phyloP scores from a whole-genome alignment of 2,888 invertebrate species.

The Eretmocerus hayati region DNA sequence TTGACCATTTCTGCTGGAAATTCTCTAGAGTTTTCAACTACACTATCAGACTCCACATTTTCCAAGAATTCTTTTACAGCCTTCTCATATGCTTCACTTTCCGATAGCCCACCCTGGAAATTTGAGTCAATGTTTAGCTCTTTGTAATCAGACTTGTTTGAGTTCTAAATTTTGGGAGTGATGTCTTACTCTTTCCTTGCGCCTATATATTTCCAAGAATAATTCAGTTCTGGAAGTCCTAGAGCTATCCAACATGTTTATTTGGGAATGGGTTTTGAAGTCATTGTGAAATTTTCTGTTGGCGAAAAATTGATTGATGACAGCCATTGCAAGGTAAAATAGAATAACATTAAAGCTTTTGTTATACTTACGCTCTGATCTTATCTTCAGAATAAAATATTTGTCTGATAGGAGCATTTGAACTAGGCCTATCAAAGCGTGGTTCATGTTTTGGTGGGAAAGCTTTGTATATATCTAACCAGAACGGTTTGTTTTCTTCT shows the following conservation, averaged over 20 bases:
- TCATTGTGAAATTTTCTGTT: slow-evolving; percentile 62
- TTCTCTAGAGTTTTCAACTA: neutral
- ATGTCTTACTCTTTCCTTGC: slow-evolving; percentile 49
- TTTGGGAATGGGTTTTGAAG: slow-evolving; percentile 51
- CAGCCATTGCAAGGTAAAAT: neutral
- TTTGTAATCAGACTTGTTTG: too few species aligned
- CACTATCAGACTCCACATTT: slow-evolving; percentile 1
- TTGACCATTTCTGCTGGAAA: neutral
- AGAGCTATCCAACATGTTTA: slow-evolving; percentile 53
- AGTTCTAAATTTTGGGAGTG: too few species aligned
- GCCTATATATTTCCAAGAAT: slow-evolving; percentile 57
- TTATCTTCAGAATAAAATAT: slow-evolving; percentile 81
- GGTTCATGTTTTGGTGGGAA: slow-evolving; percentile 88
- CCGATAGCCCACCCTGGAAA: slow-evolving; percentile 24
- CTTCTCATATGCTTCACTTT: slow-evolving; percentile 25
- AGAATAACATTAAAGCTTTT: neutral
- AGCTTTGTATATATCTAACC: slow-evolving; percentile 86
- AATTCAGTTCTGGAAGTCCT: slow-evolving; percentile 55
- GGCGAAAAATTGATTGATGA: slow-evolving; percentile 19
- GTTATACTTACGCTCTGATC: slow-evolving; percentile 67
- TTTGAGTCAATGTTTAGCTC: neutral
- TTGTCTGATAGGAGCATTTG: slow-evolving; percentile 55
- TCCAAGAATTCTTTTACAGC: slow-evolving; percentile 24
- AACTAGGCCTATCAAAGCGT: slow-evolving; percentile 60
- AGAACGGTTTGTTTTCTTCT: slow-evolving; percentile 78